phyloP scores from a whole-genome alignment of 2,797 vertebrate genomes.

The Sebastes dallii region DNA sequence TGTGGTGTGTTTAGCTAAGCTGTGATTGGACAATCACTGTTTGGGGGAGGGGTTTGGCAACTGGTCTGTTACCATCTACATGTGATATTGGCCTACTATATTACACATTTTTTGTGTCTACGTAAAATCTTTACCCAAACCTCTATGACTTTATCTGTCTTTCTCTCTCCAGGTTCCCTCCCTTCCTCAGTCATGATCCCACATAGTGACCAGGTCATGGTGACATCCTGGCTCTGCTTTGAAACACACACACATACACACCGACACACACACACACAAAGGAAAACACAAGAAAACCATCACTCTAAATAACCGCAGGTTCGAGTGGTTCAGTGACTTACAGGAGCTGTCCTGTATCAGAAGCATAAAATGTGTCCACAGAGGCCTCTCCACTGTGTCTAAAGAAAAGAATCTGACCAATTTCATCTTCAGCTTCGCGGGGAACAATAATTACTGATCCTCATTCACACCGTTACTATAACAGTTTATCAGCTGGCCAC shows the following conservation, averaged over 20 bases:
- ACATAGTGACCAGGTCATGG: slow-evolving; percentile 65
- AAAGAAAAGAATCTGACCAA: slow-evolving; percentile 37
- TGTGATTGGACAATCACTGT: background rate
- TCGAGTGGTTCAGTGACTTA: slow-evolving; percentile 12
- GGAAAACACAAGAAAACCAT: background rate
- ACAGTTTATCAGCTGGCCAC: slow-evolving; percentile 63
- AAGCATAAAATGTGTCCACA: slow-evolving; percentile 23
- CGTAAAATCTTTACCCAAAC: background rate
- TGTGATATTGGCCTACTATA: background rate
- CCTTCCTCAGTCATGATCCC: slow-evolving; percentile 55
- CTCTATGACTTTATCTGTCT: slow-evolving; percentile 10
- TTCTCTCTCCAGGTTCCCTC: slow-evolving; percentile 34
- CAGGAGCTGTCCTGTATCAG: slow-evolving; percentile 25
- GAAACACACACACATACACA: background rate
- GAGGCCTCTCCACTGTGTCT: slow-evolving; percentile 26
- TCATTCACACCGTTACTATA: slow-evolving; percentile 42
- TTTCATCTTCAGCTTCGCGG: slow-evolving; percentile 47
- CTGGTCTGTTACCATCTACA: background rate
- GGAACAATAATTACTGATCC: slow-evolving; percentile 60
- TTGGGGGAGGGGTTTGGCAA: background rate
- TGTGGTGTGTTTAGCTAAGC: background rate
- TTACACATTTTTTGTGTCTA: background rate
- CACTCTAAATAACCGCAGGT: slow-evolving; percentile 7
- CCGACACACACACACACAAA: slow-evolving; percentile 12
- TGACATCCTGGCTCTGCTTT: slow-evolving; percentile 64